Base-by-base conservation (phyloP, 2,888 invertebrate genomes). In the Heliconius hortense region DNA sequence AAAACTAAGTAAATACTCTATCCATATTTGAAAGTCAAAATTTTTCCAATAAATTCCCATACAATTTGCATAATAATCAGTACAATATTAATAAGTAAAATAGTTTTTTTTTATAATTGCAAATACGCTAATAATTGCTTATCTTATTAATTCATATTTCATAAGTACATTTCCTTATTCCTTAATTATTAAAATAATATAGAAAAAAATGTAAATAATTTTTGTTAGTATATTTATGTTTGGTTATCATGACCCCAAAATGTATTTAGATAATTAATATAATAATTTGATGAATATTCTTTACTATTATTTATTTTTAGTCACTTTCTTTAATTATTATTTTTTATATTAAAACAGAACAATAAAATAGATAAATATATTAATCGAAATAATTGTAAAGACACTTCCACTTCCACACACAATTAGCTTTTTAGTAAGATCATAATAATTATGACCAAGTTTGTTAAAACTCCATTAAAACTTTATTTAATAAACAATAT, bases 1-100 rank as follows among this genome's bases (percentile, higher is more conserved):
- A n/a, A n/a, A 64, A 11, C 64, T 35, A 64, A n/a, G 64, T 64
- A 64, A 18, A 35, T 64, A 35, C n/a, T n/a, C 64, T 35, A 64
- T 4, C 21, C 35, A 56, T 56, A 56, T 56, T 56, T 10, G 10
- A 56, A 56, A n/a, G 11, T 3, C 0, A 63, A 31, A 31, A 63
- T n/a, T 3, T 31, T n/a, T 64, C 3, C 10, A 11, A 31, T 63
- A n/a, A 48, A 64, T 4, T n/a, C n/a, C 13, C 35, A 21, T n/a
- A 31, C 10, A 35, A 64, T 60, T 26, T 24, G 1, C 5, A 26
- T n/a, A 64, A 64, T 3, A n/a, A 64, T 5, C 13, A 5, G 4
- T 18, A 28, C 4, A 62, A 28, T 48, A 18, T 18, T 48, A 48
- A 5, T 48, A 48, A 48, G 5, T 48, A 26, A 60, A 31, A 63